A percentile compares a stretch with the other conserved stretches of the same genome.
Evolutionary conservation across 2,888 invertebrate genomes (phyloP).

Genomic region (Glaucopsyche alexis): DNA sequence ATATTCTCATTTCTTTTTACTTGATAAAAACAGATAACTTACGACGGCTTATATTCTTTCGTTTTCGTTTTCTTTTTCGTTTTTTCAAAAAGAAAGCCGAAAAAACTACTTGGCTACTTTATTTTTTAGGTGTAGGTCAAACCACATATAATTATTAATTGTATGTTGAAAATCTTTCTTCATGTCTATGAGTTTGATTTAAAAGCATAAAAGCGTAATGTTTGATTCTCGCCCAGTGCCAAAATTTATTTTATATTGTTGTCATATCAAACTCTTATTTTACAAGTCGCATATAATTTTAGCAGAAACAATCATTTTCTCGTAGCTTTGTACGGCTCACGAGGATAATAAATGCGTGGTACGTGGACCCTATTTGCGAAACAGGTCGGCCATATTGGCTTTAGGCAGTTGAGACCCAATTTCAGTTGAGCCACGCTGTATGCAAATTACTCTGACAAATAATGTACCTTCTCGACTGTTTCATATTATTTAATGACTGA

Average conservation of each 20-base stretch:
- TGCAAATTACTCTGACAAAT: constrained; percentile 32
- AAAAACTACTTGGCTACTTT: too few relatives aligned
- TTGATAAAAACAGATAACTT: too few relatives aligned
- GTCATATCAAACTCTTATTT: neutral
- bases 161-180: too few relatives aligned
- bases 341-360: constrained; percentile 21
- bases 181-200: too few relatives aligned
- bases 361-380: constrained; percentile 23
- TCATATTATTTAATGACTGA: neutral
- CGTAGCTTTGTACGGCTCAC: constrained; percentile 7
- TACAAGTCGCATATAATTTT: neutral
- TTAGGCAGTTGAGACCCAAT: constrained; percentile 28
- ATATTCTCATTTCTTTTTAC: too few relatives aligned
- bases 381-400: constrained; percentile 29
- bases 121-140: too few relatives aligned
- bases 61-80: too few relatives aligned
- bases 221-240: neutral
- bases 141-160: too few relatives aligned
- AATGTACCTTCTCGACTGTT: constrained; percentile 12
- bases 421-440: constrained; percentile 30
- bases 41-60: too few relatives aligned
- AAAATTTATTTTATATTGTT: neutral
- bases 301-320: constrained; percentile 7
- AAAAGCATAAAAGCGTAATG: neutral
- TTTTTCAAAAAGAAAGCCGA: too few relatives aligned